These are phyloP conservation scores for Kryptopterus vitreolus DNA, from an alignment of 2,797 vertebrate species.

Conservation along the genomic window DNA sequence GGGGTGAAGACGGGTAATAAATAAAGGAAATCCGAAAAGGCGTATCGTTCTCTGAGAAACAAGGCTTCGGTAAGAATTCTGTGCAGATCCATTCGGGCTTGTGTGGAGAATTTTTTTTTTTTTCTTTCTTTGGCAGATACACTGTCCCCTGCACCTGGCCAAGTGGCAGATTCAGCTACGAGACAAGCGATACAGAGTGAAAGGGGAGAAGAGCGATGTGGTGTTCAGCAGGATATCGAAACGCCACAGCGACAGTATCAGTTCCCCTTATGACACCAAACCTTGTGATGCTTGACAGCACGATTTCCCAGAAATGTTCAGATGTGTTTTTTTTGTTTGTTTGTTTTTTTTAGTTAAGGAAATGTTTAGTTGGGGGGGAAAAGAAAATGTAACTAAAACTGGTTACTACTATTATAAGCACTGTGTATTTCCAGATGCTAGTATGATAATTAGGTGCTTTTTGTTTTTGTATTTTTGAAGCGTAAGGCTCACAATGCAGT, in stretches of 20 bases:
- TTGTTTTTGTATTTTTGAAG: not conserved
- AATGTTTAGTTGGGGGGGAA: slow-evolving; percentile 8
- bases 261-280: slow-evolving; percentile 66
- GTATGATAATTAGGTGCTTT: not conserved
- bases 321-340: no score
- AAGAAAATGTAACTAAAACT: not conserved
- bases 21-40: slow-evolving; percentile 28
- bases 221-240: slow-evolving; percentile 64
- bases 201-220: slow-evolving; percentile 56
- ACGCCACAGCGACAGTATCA: slow-evolving; percentile 61
- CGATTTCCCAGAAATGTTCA: not conserved
- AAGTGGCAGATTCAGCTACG: slow-evolving; percentile 68
- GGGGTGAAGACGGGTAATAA: slow-evolving; percentile 57
- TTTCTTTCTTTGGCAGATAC: slow-evolving; percentile 72
- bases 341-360: not conserved
- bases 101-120: slow-evolving; percentile 57
- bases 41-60: not conserved
- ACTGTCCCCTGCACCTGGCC: slow-evolving; percentile 72
- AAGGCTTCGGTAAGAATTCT: not conserved
- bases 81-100: not conserved
- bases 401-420: not conserved
- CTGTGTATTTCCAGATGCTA: no score
- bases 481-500: not conserved
- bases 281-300: slow-evolving; percentile 39
- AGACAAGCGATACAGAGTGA: slow-evolving; percentile 58